Evolutionary conservation across 2,888 invertebrate species (phyloP).

Genomic region (Balanococcus diminutus): DNA sequence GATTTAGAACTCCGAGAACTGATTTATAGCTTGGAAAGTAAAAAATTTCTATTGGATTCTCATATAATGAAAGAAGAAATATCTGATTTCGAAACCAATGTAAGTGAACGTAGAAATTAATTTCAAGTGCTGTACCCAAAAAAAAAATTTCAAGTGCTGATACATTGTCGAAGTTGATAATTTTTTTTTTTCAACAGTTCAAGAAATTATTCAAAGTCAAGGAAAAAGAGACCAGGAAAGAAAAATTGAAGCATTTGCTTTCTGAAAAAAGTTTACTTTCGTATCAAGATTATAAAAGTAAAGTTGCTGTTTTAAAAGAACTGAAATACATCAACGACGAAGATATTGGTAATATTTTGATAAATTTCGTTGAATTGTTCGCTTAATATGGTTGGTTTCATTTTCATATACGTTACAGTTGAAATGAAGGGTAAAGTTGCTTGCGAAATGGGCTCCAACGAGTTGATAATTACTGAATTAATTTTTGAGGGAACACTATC

Average conservation of each 20-base stretch:
- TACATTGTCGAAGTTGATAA: neutral
- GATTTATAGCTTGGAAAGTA: neutral
- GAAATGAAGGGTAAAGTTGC: conserved; percentile 78
- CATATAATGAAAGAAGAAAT: neutral
- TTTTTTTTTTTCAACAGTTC: conserved; percentile 52
- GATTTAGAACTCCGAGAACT: neutral
- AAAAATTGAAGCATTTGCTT: conserved; percentile 9
- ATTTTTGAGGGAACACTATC: conserved; percentile 79
- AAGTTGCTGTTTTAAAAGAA: conserved; percentile 75
- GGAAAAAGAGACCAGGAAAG: conserved; percentile 66
- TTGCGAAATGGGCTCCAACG: conserved; percentile 81
- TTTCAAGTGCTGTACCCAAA: too few species aligned
- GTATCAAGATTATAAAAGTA: conserved; percentile 62
- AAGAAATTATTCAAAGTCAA: conserved; percentile 35
- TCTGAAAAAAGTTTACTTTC: conserved; percentile 20
- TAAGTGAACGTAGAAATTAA: too few species aligned
- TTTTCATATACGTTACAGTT: neutral
- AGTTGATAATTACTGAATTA: conserved; percentile 91
- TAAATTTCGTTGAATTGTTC: conserved; percentile 42
- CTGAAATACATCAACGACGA: conserved; percentile 78
- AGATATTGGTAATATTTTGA: conserved; percentile 66
- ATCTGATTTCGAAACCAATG: conserved; percentile 43
- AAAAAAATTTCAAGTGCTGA: too few species aligned
- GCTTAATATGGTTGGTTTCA: conserved; percentile 46
- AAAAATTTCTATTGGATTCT: conserved; percentile 12